Percentiles rank a stretch among this genome's conserved stretches.
Evolutionary conservation across 2,113 vertebrate genomes (phyloP).

Genomic region (Ptychochromis oligacanthus): DNA sequence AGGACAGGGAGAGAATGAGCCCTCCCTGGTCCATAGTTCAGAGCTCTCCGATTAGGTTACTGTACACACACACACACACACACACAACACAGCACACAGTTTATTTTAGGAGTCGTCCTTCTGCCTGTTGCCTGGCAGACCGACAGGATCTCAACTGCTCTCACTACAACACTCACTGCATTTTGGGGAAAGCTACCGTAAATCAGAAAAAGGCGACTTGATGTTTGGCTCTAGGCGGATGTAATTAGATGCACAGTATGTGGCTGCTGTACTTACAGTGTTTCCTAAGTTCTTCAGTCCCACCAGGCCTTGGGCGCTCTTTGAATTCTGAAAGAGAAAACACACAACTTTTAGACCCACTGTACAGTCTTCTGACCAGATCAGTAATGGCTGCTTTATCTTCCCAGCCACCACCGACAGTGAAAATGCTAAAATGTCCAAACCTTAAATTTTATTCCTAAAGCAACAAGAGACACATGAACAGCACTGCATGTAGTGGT

Average conservation of each 20-base stretch:
- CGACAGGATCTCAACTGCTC: not conserved
- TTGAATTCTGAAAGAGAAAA: constrained; percentile 87
- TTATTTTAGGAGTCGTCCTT: constrained; percentile 70
- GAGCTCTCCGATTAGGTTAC: constrained; percentile 55
- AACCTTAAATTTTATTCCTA: not conserved
- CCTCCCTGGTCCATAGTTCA: constrained; percentile 45
- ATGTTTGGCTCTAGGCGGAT: not conserved
- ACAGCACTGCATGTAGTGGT: not conserved
- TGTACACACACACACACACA: constrained; percentile 29
- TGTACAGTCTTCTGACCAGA: not conserved
- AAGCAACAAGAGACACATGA: not conserved
- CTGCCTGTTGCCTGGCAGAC: constrained; percentile 72
- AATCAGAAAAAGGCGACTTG: not conserved
- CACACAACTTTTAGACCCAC: constrained; percentile 4
- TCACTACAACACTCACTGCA: not conserved
- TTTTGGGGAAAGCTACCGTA: not conserved
- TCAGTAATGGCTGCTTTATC: not conserved
- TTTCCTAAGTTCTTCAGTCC: constrained; percentile 97
- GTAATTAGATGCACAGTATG: not conserved
- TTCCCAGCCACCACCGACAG: not conserved
- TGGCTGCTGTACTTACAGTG: constrained; percentile 85
- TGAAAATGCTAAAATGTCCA: not conserved
- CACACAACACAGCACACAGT: constrained; percentile 28
- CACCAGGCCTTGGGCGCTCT: constrained; percentile 91
- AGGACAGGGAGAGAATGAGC: constrained; percentile 1